phyloP scores from a whole-genome alignment of 2,797 vertebrate genomes.

The Triplophysa yarkandensis region DNA sequence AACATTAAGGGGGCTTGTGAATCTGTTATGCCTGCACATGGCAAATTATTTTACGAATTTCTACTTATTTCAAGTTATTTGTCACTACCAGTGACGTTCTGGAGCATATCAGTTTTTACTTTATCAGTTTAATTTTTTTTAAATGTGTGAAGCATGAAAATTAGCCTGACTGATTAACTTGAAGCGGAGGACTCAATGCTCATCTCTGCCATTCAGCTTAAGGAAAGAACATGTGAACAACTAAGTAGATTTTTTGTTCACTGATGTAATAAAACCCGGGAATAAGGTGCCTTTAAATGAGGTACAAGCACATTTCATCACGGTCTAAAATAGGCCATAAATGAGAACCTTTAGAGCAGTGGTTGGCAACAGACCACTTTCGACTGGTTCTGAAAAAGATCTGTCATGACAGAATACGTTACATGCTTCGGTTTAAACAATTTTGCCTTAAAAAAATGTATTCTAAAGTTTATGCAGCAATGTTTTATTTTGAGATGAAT shows the following conservation, averaged over 20 bases:
- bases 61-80: not conserved
- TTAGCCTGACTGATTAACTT: not conserved
- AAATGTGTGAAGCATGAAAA: not conserved
- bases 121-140: too few species aligned
- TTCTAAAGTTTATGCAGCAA: too few species aligned
- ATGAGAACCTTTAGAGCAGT: too few species aligned
- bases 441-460: too few species aligned
- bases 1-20: conserved; percentile 24
- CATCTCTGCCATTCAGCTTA: not conserved
- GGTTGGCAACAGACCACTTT: too few species aligned
- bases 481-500: too few species aligned
- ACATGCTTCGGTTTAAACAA: too few species aligned
- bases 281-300: not conserved
- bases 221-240: not conserved
- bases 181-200: not conserved
- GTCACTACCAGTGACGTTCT: not conserved
- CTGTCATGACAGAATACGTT: too few species aligned
- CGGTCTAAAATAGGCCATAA: not conserved
- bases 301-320: not conserved
- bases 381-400: too few species aligned
- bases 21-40: not conserved
- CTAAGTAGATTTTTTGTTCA: not conserved
- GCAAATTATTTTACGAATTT: conserved; percentile 4
- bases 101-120: not conserved
- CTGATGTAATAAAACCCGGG: not conserved